Evolutionary conservation across 2,888 invertebrate genomes (phyloP), one percentile per base, ranked within the genome.

Genomic region (Eristalis intricaria): DNA sequence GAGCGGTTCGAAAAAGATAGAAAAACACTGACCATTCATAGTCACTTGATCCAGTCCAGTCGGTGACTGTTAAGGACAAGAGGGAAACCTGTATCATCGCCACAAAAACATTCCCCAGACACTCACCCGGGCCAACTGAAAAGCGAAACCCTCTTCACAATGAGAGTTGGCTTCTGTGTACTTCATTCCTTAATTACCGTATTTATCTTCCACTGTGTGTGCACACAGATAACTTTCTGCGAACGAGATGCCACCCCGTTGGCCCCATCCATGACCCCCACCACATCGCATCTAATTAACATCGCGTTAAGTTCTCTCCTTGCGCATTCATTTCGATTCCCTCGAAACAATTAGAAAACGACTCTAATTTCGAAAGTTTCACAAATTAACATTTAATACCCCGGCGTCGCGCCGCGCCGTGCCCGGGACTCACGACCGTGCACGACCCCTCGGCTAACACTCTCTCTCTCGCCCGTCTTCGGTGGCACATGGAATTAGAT

Each of bases 311-410:
- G 68, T 71, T 76, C 56, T 43, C 56, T 43, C 35, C 43, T 29
- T 15, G 74, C 23, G 56, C 32, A 64, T 38, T 56, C 35, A 35
- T 56, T 58, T 79, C 66, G 32, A 43, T 65, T 66, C 29, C 60
- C 60, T 43, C 50, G 32, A 13, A 84, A 73, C 58, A 76, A 76
- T 76, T 68, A 80, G 81, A 64, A 66, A 76, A 58, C 81, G 64
- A 68, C 15, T 75, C 32, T 68, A 68, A 73, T 75, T 43, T 68
- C 56, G 50, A 73, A 84, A 84, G 66, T 84, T 80, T 76, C 26
- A n/a, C 38, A 80, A 32, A 71, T 63, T 66, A 60, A 32, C 65
- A 66, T 78, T 70, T 63, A 64, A 70, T 69, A 22, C 64, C 56
- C n/a, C 26, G 23, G 40, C 56, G 40, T 19, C 13, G 10, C 1